A percentile compares a stretch with the other conserved stretches of the same genome.
phyloP scores from a whole-genome alignment of 2,888 invertebrate species.

The Psylliodes chrysocephalus region DNA sequence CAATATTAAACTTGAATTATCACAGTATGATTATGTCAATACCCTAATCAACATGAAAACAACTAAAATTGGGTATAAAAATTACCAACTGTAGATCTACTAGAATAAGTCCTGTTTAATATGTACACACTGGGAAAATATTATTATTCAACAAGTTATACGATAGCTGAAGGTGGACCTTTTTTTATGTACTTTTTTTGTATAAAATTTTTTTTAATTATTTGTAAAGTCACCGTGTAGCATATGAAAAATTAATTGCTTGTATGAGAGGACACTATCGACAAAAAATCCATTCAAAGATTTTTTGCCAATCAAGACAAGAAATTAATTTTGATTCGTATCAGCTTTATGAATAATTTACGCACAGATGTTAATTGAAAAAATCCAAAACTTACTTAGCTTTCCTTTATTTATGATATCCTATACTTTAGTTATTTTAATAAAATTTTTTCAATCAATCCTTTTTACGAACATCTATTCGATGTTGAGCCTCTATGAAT shows the following conservation, averaged over 20 bases:
- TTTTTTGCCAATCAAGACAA: slow-evolving; percentile 5
- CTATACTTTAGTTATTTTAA: not conserved
- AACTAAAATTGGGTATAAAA: slow-evolving; percentile 60
- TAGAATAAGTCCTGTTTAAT: slow-evolving; percentile 6
- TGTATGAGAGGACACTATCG: slow-evolving; percentile 5
- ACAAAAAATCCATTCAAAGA: slow-evolving; percentile 4
- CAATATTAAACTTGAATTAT: slow-evolving; percentile 76
- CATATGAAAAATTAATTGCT: not conserved
- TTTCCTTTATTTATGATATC: not conserved
- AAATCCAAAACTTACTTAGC: not conserved
- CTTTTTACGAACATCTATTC: no score
- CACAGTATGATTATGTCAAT: slow-evolving; percentile 71
- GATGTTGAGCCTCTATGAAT: no score
- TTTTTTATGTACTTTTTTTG: slow-evolving; percentile 7
- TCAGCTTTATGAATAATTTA: not conserved
- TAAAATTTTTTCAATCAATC: no score
- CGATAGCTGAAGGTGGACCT: not conserved
- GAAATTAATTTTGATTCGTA: not conserved
- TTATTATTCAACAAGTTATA: not conserved
- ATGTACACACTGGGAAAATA: slow-evolving; percentile 14
- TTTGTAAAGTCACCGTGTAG: not conserved
- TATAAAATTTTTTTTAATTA: slow-evolving; percentile 3
- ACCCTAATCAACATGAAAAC: slow-evolving; percentile 63
- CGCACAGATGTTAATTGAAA: not conserved
- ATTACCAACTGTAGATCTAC: slow-evolving; percentile 51